phyloP scores from a whole-genome alignment of 1,140 invertebrate genomes.

The Thaumatotibia leucotreta region DNA sequence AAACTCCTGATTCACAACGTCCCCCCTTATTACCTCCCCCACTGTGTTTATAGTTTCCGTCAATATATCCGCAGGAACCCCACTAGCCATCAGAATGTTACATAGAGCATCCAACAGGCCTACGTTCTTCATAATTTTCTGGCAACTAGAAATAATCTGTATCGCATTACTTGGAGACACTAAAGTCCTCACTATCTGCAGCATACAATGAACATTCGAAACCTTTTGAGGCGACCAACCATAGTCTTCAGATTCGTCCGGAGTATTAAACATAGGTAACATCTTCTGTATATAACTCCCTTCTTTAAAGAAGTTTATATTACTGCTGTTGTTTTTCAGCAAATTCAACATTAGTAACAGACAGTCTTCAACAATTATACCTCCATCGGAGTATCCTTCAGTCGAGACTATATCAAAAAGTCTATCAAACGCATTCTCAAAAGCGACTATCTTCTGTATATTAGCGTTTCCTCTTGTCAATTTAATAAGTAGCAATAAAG shows the following conservation, averaged over 20 bases:
- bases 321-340: slow-evolving; percentile 96
- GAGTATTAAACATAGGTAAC: slow-evolving; percentile 90
- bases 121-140: slow-evolving; percentile 91
- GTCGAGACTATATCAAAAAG: slow-evolving; percentile 95
- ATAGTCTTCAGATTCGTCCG: slow-evolving; percentile 83
- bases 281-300: slow-evolving; percentile 95
- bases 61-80: slow-evolving; percentile 97
- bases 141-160: slow-evolving; percentile 85
- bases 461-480: slow-evolving; percentile 97
- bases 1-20: slow-evolving; percentile 94
- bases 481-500: slow-evolving; percentile 92
- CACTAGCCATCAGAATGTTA: slow-evolving; percentile 94
- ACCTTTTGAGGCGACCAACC: slow-evolving; percentile 97
- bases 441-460: slow-evolving; percentile 99
- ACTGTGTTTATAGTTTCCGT: slow-evolving; percentile 98
- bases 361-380: slow-evolving; percentile 99
- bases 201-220: slow-evolving; percentile 93
- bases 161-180: slow-evolving; percentile 93
- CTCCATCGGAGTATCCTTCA: slow-evolving; percentile 96
- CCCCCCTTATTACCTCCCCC: slow-evolving; percentile 95
- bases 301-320: slow-evolving; percentile 99
- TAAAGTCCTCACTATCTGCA: slow-evolving; percentile 92
- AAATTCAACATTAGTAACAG: slow-evolving; percentile 96
- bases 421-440: slow-evolving; percentile 98
- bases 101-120: slow-evolving; percentile 90